Conservation (phyloP, 2,888 invertebrate species). For the Agrotis ipsilon region DNA sequence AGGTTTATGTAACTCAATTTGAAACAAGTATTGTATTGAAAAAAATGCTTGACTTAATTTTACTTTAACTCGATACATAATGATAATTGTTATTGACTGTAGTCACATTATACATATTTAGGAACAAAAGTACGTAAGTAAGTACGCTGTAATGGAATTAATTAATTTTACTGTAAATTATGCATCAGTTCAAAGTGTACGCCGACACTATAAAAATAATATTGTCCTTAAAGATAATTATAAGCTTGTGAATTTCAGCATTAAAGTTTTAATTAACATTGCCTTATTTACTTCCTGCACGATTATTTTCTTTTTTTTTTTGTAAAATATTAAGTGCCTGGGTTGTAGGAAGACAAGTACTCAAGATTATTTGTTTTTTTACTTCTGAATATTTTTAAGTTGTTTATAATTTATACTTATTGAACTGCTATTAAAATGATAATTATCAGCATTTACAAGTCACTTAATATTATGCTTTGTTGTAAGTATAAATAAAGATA, state of each 20-base stretch:
- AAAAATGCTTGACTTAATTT: background rate
- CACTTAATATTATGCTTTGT: background rate
- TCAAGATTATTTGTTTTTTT: background rate
- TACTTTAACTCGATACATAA: background rate
- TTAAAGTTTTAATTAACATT: constrained; percentile 44
- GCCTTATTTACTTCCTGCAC: constrained; percentile 40
- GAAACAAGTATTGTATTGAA: background rate
- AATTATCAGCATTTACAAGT: background rate
- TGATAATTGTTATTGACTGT: background rate
- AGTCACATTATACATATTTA: no score
- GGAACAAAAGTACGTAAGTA: background rate
- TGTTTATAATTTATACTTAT: background rate
- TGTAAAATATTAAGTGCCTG: background rate
- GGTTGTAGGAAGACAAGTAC: constrained; percentile 6
- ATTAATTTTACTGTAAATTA: constrained; percentile 13
- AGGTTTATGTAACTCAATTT: background rate
- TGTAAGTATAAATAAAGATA: background rate
- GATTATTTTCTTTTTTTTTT: constrained; percentile 32
- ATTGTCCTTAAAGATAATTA: constrained; percentile 19
- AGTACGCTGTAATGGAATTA: constrained; percentile 4
- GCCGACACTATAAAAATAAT: constrained; percentile 24
- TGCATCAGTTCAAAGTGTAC: constrained; percentile 35
- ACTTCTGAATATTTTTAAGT: background rate
- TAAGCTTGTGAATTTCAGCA: constrained; percentile 45
- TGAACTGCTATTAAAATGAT: background rate